A percentile compares a stretch with the other conserved stretches of the same genome.
Conservation (phyloP, 2,113 vertebrate genomes). For the Anseranas semipalmata region DNA sequence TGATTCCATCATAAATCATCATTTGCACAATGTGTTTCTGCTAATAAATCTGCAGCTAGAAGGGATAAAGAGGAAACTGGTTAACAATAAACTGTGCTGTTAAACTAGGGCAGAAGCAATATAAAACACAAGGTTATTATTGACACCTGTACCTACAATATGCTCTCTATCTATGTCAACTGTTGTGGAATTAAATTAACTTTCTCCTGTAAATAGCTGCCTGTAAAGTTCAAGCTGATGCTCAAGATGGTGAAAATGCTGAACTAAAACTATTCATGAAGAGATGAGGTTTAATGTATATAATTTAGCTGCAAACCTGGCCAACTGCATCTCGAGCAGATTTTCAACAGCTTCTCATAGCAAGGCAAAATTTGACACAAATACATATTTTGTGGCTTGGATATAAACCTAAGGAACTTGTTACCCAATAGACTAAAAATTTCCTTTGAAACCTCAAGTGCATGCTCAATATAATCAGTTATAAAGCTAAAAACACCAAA, state of each 20-base stretch:
- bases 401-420: conserved; percentile 35
- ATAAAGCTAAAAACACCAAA: neutral
- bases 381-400: conserved; percentile 64
- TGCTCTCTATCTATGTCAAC: neutral
- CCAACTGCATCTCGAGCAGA: conserved; percentile 25
- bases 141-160: conserved; percentile 1
- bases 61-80: conserved; percentile 56
- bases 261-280: neutral
- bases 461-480: neutral
- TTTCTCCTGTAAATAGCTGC: neutral
- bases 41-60: conserved; percentile 69
- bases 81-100: conserved; percentile 59
- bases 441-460: conserved; percentile 49
- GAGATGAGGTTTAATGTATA: neutral
- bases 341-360: conserved; percentile 31
- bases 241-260: neutral
- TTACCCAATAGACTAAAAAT: conserved; percentile 54
- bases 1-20: conserved; percentile 85
- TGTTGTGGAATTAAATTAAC: neutral
- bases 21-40: conserved; percentile 77
- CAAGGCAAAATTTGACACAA: conserved; percentile 54
- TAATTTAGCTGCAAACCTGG: conserved; percentile 34
- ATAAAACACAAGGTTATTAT: conserved; percentile 29
- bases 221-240: neutral
- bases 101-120: conserved; percentile 24